These are phyloP conservation scores for Premnoplex brunnescens DNA, from an alignment of 2,797 vertebrate genomes.

Conservation along the genomic window DNA sequence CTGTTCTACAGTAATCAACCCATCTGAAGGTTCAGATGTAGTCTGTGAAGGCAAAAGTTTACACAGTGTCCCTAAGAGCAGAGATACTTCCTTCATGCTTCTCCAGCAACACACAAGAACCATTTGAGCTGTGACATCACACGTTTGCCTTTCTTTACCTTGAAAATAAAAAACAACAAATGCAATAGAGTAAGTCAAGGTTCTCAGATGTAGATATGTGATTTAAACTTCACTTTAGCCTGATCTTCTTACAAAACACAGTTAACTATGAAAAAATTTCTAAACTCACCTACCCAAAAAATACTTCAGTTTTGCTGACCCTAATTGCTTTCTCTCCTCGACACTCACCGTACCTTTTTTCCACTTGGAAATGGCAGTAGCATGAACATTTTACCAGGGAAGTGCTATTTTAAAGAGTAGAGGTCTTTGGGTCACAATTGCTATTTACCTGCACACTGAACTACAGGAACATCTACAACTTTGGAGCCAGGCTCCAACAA, in stretches of 20 bases:
- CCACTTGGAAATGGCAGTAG: background rate
- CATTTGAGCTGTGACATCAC: conserved; percentile 95
- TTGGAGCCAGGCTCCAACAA: background rate
- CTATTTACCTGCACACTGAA: background rate
- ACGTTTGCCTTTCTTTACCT: conserved; percentile 77
- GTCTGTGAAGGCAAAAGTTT: conserved; percentile 82
- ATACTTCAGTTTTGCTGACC: background rate
- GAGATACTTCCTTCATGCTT: conserved; percentile 95
- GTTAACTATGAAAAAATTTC: background rate
- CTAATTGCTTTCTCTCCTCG: background rate
- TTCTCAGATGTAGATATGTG: background rate
- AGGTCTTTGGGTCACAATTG: background rate
- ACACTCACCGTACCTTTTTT: background rate
- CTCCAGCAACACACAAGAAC: conserved; percentile 97
- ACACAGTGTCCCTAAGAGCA: conserved; percentile 90
- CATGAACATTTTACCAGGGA: background rate
- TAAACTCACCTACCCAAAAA: background rate
- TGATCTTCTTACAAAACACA: background rate
- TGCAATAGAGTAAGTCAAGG: background rate
- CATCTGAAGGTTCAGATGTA: conserved; percentile 52
- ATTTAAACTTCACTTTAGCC: background rate
- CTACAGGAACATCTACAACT: accelerated
- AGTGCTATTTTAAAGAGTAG: background rate
- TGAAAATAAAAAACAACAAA: conserved; percentile 33
- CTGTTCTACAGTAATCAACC: conserved; percentile 87